Evolutionary conservation across 2,797 vertebrate genomes (phyloP).

Genomic region (Selene dorsalis): DNA sequence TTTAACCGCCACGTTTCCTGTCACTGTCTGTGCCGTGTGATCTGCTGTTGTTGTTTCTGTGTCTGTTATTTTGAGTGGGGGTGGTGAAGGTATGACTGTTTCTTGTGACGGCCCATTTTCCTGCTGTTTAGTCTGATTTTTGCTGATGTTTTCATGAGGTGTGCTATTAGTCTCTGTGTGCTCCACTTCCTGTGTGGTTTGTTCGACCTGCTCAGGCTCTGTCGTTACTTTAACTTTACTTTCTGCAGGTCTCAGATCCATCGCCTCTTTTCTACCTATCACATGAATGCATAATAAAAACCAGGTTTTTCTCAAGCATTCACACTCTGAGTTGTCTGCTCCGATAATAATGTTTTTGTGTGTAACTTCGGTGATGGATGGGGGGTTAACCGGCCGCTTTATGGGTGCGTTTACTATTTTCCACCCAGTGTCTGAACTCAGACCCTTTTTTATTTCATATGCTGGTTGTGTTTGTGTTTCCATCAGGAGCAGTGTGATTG

Average conservation of each 20-base stretch:
- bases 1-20: constrained; percentile 14
- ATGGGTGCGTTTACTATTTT: constrained; percentile 19
- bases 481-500: constrained; percentile 22
- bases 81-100: constrained; percentile 2
- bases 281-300: constrained; percentile 8
- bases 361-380: neutral
- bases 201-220: neutral
- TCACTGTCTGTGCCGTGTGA: neutral
- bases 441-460: neutral
- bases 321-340: constrained; percentile 7
- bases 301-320: neutral
- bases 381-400: constrained; percentile 4
- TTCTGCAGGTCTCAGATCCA: constrained; percentile 26
- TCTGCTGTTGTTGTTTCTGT: constrained; percentile 1
- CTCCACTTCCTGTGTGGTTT: neutral
- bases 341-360: constrained; percentile 15
- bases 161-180: neutral
- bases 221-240: neutral
- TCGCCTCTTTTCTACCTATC: neutral
- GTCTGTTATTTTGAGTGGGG: neutral
- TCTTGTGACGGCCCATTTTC: constrained; percentile 23
- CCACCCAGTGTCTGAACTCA: constrained; percentile 16
- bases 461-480: constrained; percentile 7
- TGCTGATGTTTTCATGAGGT: neutral
- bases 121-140: constrained; percentile 14